Conservation (phyloP, 1,140 invertebrate species). For the Neotoxoptera formosana region DNA sequence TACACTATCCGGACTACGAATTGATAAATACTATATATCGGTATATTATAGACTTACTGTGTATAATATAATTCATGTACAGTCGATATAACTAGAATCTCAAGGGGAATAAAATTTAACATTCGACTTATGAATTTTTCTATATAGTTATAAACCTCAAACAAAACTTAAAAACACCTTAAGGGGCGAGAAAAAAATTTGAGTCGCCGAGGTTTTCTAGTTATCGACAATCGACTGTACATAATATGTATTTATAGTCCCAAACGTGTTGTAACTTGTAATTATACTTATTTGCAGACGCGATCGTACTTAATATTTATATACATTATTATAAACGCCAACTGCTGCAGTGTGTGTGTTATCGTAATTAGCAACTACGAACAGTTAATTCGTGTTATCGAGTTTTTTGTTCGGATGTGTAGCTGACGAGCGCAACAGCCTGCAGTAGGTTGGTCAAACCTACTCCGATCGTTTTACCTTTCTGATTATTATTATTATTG, state of each 20-base stretch:
- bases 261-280: background rate
- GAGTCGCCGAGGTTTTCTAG: too few species aligned
- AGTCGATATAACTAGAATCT: too few species aligned
- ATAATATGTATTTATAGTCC: background rate
- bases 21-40: background rate
- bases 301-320: background rate
- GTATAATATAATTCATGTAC: background rate
- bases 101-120: too few species aligned
- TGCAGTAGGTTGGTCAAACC: background rate
- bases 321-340: background rate
- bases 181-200: too few species aligned
- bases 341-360: background rate
- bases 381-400: background rate
- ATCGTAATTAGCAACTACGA: background rate
- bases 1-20: background rate
- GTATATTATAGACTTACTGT: background rate
- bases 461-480: background rate
- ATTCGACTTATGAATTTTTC: too few species aligned
- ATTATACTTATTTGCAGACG: slow-evolving; percentile 2
- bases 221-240: too few species aligned
- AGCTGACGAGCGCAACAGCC: background rate
- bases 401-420: background rate
- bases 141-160: too few species aligned
- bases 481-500: background rate
- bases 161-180: too few species aligned